phyloP scores from a whole-genome alignment of 2,888 invertebrate genomes.

The Disparrhopalites patrizii region DNA sequence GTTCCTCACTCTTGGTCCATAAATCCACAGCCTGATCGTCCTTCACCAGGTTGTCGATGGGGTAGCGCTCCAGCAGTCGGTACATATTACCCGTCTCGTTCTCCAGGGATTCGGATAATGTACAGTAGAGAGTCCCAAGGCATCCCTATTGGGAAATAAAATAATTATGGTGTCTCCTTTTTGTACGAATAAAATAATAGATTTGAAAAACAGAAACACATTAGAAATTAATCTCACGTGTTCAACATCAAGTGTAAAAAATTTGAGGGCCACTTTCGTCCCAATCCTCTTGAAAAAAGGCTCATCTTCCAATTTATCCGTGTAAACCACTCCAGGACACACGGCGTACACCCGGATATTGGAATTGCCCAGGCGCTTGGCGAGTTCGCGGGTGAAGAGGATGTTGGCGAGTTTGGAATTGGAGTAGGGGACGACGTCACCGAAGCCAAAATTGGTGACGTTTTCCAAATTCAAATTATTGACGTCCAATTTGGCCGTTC shows the following conservation, averaged over 20 bases:
- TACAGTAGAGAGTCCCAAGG: conserved; percentile 17
- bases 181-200: not conserved
- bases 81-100: conserved; percentile 25
- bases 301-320: not conserved
- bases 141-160: conserved; percentile 9
- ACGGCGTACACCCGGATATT: not conserved
- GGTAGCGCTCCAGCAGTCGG: conserved; percentile 12
- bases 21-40: not conserved
- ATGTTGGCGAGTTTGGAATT: not conserved
- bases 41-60: not conserved
- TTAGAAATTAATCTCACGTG: not conserved
- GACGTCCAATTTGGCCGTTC: not conserved
- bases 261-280: not conserved
- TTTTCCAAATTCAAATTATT: not conserved
- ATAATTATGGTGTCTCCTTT: not conserved
- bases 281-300: not conserved
- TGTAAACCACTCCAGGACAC: not conserved
- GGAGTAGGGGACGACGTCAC: not conserved
- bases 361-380: not conserved
- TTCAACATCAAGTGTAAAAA: not conserved
- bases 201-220: not conserved
- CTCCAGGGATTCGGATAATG: conserved; percentile 17
- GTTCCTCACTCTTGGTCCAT: conserved; percentile 14
- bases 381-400: not conserved
- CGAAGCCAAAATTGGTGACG: too few relatives aligned